Evolutionary conservation across 2,888 invertebrate species (phyloP), one percentile per base, ranked within the genome.

Genomic region (Hypsopygia costalis): DNA sequence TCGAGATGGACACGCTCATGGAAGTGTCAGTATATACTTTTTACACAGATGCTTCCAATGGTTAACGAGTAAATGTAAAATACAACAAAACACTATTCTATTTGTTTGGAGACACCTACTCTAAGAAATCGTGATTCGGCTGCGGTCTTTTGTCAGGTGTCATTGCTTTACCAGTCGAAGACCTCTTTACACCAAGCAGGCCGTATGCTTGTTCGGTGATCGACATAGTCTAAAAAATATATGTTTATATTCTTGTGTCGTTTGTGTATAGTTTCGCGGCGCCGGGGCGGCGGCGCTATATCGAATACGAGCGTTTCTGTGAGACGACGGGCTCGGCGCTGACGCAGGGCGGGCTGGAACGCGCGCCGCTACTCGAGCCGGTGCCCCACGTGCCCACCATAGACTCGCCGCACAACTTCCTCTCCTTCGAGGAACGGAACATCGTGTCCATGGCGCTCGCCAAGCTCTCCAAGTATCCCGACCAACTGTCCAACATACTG

Each of bases 351-450:
- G 91, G 91, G 44, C 81, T 94, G 48, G 92, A 93, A 73, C 91
- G 93, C 51, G 91, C 93, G 36, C 93, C 94, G 7, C 85, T 94
- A 46, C 75, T 94, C 43, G 76, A 90, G 46, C 95, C 95, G 0
- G 67, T 94, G 9, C 91, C 93, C 52, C 93, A 94, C 70, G 80
- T 94, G 47, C 94, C 95, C 27, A 91, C 92, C 33, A 72, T 86
- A 30, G 93, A 93, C 65, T 89, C 92, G 51, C 89, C 91, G 52
- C 71, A 66, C 54, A 79, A 80, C 70, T 94, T 93, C 89, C 90
- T 95, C 50, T 93, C 93, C 78, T 94, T 92, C 69, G 93, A 94
- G 47, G 94, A 95, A 76, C 85, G 95, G 20, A 86, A 87, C 43
- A 67, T 86, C 22, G 89, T 93, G 28, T 91, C 93, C 1, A 79